These are phyloP conservation scores for Peribatodes rhomboidaria DNA, from an alignment of 2,888 invertebrate species.

Conservation along the genomic window DNA sequence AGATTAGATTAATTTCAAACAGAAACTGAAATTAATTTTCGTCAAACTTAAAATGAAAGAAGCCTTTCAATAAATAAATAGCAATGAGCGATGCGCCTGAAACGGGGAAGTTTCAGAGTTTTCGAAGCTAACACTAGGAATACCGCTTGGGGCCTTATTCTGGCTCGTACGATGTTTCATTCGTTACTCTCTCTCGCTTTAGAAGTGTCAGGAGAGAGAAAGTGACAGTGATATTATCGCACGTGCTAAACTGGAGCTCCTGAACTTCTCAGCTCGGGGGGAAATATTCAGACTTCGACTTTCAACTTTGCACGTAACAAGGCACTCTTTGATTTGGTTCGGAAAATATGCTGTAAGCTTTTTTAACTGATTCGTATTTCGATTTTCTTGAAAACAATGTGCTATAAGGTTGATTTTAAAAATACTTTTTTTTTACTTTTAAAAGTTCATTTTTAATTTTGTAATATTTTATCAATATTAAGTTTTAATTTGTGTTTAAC, in stretches of 20 bases:
- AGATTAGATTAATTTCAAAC: no score
- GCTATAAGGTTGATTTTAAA: no score
- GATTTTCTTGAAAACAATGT: not conserved
- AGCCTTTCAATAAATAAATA: conserved; percentile 14
- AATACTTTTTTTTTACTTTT: not conserved
- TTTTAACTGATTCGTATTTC: not conserved
- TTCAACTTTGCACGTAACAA: conserved; percentile 6
- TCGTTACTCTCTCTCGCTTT: no score
- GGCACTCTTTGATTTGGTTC: not conserved
- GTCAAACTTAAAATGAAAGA: not conserved
- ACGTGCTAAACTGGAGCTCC: no score
- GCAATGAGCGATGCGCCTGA: conserved; percentile 10
- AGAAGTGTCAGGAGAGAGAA: no score
- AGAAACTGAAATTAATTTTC: not conserved
- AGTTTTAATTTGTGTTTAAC: no score
- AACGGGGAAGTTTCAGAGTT: conserved; percentile 20
- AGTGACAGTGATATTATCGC: no score
- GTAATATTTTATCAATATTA: not conserved
- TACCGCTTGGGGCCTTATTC: no score
- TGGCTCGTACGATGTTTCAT: no score
- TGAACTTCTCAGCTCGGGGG: conserved; percentile 15
- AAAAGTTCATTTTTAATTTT: not conserved
- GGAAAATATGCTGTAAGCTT: conserved; percentile 1
- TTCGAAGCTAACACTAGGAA: conserved; percentile 17
- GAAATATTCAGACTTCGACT: conserved; percentile 19